These are phyloP conservation scores for Mesorhabditis belari DNA, from an alignment of 2,888 invertebrate genomes.

Conservation along the genomic window DNA sequence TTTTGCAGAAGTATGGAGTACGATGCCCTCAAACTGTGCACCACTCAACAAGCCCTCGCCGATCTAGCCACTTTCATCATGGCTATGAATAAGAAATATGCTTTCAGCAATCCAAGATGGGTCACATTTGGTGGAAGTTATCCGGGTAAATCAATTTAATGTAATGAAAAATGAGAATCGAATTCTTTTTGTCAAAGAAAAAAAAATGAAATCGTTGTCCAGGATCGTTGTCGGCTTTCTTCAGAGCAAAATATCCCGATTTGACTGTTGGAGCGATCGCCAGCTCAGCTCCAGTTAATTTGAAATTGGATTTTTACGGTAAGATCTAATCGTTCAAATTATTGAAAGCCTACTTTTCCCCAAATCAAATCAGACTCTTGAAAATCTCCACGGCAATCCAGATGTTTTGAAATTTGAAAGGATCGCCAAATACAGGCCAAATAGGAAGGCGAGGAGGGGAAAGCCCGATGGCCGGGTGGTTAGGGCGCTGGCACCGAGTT, in stretches of 20 bases:
- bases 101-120: constrained; percentile 38
- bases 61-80: constrained; percentile 33
- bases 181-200: too few relatives aligned
- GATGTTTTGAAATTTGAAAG: not conserved
- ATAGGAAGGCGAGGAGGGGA: not conserved
- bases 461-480: too few relatives aligned
- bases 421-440: not conserved
- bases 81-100: constrained; percentile 26
- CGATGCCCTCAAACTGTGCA: constrained; percentile 16
- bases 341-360: constrained; percentile 2
- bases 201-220: constrained; percentile 4
- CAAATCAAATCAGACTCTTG: not conserved
- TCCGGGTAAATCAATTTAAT: too few relatives aligned
- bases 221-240: constrained; percentile 37
- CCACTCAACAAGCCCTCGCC: constrained; percentile 31
- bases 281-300: constrained; percentile 30
- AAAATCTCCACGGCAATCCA: too few relatives aligned
- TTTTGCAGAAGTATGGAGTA: constrained; percentile 27
- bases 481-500: too few relatives aligned
- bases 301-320: constrained; percentile 36
- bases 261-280: constrained; percentile 32
- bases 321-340: not conserved
- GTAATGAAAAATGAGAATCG: too few relatives aligned
- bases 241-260: constrained; percentile 37
- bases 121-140: constrained; percentile 47